Evolutionary conservation across 1,140 invertebrate species (phyloP).

Genomic region (Sycobia sp.): DNA sequence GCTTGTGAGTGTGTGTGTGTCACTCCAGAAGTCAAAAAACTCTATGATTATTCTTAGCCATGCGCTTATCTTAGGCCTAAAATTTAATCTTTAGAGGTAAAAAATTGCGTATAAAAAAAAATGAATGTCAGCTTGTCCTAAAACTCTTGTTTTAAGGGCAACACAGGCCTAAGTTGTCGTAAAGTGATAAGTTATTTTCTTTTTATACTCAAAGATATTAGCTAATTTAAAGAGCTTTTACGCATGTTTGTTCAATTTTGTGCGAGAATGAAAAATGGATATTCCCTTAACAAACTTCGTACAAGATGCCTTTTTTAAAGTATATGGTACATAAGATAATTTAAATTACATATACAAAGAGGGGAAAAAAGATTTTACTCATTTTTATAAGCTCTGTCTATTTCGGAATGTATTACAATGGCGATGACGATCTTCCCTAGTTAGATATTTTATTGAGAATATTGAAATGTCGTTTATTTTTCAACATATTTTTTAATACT

Average conservation of each 20-base stretch:
- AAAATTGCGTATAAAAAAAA: slow-evolving; percentile 37
- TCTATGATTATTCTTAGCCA: slow-evolving; percentile 35
- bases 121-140: slow-evolving; percentile 39
- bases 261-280: background rate
- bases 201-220: slow-evolving; percentile 32
- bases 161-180: slow-evolving; percentile 26
- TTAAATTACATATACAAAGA: slow-evolving; percentile 17
- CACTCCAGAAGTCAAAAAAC: slow-evolving; percentile 14
- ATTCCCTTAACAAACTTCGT: slow-evolving; percentile 14
- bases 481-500: too few relatives aligned
- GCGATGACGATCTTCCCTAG: slow-evolving; percentile 24
- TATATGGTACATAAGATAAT: background rate
- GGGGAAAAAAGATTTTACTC: slow-evolving; percentile 18
- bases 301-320: slow-evolving; percentile 18
- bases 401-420: slow-evolving; percentile 18
- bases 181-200: slow-evolving; percentile 32
- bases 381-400: slow-evolving; percentile 25
- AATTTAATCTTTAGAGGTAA: slow-evolving; percentile 38
- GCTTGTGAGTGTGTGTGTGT: slow-evolving; percentile 10
- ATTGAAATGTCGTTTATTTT: too few relatives aligned
- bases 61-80: slow-evolving; percentile 46
- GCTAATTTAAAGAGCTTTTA: slow-evolving; percentile 30
- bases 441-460: slow-evolving; percentile 33
- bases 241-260: slow-evolving; percentile 20
- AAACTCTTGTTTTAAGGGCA: slow-evolving; percentile 25